These are phyloP conservation scores for Amphilophus citrinellus DNA, from an alignment of 2,113 vertebrate species.

Conservation along the genomic window DNA sequence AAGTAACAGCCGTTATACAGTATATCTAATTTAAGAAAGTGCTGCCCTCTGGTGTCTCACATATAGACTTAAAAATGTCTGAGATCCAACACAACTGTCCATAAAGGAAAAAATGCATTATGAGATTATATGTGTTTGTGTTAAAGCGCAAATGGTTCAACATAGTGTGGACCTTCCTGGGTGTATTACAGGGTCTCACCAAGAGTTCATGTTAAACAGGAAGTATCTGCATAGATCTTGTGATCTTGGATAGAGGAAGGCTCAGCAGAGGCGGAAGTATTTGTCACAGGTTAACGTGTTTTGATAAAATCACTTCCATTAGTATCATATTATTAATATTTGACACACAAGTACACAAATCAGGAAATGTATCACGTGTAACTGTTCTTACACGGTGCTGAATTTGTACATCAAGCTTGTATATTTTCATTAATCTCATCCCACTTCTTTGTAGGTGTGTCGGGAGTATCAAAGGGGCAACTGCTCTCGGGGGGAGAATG, in stretches of 20 bases:
- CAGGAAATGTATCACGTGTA: neutral
- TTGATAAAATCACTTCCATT: neutral
- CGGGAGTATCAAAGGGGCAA: conserved; percentile 98
- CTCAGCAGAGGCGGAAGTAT: neutral
- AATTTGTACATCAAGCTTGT: neutral
- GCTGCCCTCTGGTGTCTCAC: conserved; percentile 77
- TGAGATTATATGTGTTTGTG: neutral
- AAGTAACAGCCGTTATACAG: neutral
- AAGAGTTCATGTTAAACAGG: neutral
- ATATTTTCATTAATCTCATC: neutral
- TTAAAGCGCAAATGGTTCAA: neutral
- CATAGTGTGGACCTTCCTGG: neutral
- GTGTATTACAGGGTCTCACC: neutral
- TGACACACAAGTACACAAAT: neutral
- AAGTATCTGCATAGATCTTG: neutral
- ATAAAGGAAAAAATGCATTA: neutral
- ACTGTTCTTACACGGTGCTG: neutral
- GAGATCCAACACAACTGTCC: neutral
- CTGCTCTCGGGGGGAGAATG: conserved; percentile 95
- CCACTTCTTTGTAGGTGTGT: conserved; percentile 85
- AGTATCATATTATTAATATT: neutral
- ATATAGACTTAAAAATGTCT: neutral
- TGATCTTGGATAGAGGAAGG: neutral
- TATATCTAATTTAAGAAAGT: conserved; percentile 39
- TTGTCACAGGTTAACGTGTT: neutral